Conservation (phyloP, 2,113 vertebrate species). For the Mobula birostris region DNA sequence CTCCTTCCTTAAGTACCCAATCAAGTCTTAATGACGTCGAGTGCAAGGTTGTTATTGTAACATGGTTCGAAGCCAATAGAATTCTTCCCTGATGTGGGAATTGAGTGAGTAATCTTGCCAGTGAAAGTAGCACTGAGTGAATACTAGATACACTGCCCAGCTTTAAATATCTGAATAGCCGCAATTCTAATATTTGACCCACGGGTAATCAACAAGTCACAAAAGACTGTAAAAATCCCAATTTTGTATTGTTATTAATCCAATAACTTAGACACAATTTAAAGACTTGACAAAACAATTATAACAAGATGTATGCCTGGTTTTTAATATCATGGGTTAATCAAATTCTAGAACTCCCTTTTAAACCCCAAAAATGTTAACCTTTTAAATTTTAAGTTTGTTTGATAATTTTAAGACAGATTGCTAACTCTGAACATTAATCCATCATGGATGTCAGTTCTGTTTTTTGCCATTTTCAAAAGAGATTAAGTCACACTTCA, state of each 20-base stretch:
- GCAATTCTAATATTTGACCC: background rate
- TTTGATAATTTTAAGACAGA: background rate
- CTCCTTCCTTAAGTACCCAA: no score
- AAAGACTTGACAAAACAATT: background rate
- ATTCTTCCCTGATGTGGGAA: no score
- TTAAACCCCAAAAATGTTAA: background rate
- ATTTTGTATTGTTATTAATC: background rate
- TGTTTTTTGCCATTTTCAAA: background rate
- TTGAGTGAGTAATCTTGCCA: no score
- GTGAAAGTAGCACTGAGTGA: no score
- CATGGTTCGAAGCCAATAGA: no score
- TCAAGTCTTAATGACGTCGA: no score
- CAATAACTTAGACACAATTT: background rate
- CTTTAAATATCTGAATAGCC: background rate
- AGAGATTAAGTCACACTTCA: no score
- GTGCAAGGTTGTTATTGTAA: no score
- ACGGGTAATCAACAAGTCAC: background rate
- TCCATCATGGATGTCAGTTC: background rate
- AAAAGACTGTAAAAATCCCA: background rate
- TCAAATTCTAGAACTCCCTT: background rate
- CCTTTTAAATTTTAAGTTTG: background rate
- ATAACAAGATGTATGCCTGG: background rate
- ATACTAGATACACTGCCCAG: background rate
- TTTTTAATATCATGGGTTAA: background rate
- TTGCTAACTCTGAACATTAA: background rate